Conservation (phyloP, 1,140 invertebrate species). For the Drosophila sproati region DNA sequence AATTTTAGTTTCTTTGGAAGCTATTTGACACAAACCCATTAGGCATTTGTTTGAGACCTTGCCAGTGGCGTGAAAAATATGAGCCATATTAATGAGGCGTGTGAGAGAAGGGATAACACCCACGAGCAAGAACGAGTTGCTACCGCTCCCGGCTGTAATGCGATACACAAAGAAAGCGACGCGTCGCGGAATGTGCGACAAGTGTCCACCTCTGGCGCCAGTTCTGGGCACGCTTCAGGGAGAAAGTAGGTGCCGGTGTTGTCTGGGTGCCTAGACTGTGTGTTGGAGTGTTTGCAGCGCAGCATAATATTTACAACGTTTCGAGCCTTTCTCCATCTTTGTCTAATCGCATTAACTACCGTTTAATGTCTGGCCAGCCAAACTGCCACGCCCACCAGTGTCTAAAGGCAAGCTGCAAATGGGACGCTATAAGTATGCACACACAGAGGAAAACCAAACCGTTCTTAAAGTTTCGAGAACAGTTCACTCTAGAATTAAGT, state of each 20-base stretch:
- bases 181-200: slow-evolving; percentile 74
- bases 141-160: slow-evolving; percentile 34
- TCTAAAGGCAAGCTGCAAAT: slow-evolving; percentile 15
- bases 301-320: slow-evolving; percentile 52
- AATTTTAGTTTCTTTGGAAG: slow-evolving; percentile 30
- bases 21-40: slow-evolving; percentile 44
- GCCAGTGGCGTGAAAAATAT: slow-evolving; percentile 69
- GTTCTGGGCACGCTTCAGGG: slow-evolving; percentile 55
- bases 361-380: slow-evolving; percentile 65
- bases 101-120: slow-evolving; percentile 50
- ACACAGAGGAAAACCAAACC: not conserved
- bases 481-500: no score
- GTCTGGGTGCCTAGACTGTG: not conserved
- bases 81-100: slow-evolving; percentile 72
- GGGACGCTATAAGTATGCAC: not conserved
- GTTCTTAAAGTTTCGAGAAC: not conserved
- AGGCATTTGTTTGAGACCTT: slow-evolving; percentile 34
- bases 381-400: slow-evolving; percentile 35
- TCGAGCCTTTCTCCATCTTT: slow-evolving; percentile 20
- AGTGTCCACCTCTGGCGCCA: slow-evolving; percentile 79
- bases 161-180: slow-evolving; percentile 70
- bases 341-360: slow-evolving; percentile 72
- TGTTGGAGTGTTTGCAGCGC: not conserved
- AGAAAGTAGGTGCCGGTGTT: slow-evolving; percentile 33
- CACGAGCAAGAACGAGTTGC: slow-evolving; percentile 20